Percentiles rank a stretch among this genome's conserved stretches.
Conservation (phyloP, 2,113 vertebrate genomes). For the Gadus macrocephalus region DNA sequence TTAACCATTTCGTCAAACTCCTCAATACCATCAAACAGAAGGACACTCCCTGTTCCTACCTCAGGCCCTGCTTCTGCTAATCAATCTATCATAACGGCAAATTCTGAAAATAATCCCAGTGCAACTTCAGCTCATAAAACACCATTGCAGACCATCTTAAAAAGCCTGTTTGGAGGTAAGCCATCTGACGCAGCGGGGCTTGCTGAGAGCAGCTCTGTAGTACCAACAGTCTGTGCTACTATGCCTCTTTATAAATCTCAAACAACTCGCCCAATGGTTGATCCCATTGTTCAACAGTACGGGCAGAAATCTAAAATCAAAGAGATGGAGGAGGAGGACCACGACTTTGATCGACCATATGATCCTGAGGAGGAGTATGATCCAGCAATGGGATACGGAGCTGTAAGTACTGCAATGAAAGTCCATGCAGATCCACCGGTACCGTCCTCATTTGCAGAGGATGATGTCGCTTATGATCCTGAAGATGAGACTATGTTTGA, state of each 20-base stretch:
- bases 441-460: constrained; percentile 64
- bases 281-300: constrained; percentile 91
- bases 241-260: constrained; percentile 42
- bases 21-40: constrained; percentile 47
- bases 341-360: constrained; percentile 85
- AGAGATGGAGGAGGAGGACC: constrained; percentile 71
- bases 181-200: constrained; percentile 56
- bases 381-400: constrained; percentile 71
- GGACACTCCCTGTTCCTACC: constrained; percentile 56
- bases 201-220: constrained; percentile 28
- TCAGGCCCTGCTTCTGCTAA: constrained; percentile 29
- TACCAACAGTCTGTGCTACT: constrained; percentile 31
- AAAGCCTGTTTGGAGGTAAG: constrained; percentile 83
- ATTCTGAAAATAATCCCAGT: constrained; percentile 22
- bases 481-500: constrained; percentile 93
- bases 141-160: constrained; percentile 85
- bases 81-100: constrained; percentile 16
- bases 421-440: constrained; percentile 42
- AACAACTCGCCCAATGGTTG: constrained; percentile 68
- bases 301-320: constrained; percentile 83
- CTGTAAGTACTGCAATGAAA: constrained; percentile 46
- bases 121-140: constrained; percentile 54
- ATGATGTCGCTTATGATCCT: constrained; percentile 91
- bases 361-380: constrained; percentile 95
- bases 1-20: constrained; percentile 5